Evolutionary conservation across 2,888 invertebrate genomes (phyloP).

Genomic region (Cephalotes varians): DNA sequence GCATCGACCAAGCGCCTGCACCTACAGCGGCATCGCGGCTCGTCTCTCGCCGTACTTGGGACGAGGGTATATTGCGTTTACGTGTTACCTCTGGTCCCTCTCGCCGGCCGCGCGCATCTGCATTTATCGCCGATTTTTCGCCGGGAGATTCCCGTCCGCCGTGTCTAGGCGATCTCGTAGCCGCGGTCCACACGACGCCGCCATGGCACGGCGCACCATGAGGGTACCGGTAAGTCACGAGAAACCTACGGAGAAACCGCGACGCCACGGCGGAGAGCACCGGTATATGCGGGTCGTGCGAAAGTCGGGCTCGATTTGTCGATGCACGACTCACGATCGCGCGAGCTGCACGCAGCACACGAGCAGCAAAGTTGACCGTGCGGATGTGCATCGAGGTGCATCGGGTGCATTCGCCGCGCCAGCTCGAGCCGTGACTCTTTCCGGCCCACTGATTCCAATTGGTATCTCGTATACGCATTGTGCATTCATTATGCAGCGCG

Average conservation of each 20-base stretch:
- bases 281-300: constrained; percentile 74
- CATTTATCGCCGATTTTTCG: constrained; percentile 79
- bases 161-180: constrained; percentile 69
- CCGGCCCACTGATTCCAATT: not conserved
- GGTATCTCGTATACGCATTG: not conserved
- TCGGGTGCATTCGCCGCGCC: not conserved
- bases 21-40: constrained; percentile 5
- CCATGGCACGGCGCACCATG: constrained; percentile 54
- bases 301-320: constrained; percentile 76
- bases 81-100: constrained; percentile 72
- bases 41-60: constrained; percentile 1
- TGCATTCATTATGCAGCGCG: not conserved
- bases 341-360: constrained; percentile 27
- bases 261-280: constrained; percentile 58
- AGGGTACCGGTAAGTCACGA: constrained; percentile 73
- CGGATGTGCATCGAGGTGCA: constrained; percentile 21
- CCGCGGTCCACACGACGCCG: constrained; percentile 53
- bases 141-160: constrained; percentile 59
- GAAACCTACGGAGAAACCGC: constrained; percentile 17
- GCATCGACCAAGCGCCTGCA: constrained; percentile 23
- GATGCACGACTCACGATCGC: constrained; percentile 70
- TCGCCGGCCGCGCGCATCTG: constrained; percentile 69
- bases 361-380: constrained; percentile 8
- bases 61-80: constrained; percentile 74
- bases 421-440: not conserved